Conservation (phyloP, 1,140 invertebrate species). For the Brevipalpus yothersi region DNA sequence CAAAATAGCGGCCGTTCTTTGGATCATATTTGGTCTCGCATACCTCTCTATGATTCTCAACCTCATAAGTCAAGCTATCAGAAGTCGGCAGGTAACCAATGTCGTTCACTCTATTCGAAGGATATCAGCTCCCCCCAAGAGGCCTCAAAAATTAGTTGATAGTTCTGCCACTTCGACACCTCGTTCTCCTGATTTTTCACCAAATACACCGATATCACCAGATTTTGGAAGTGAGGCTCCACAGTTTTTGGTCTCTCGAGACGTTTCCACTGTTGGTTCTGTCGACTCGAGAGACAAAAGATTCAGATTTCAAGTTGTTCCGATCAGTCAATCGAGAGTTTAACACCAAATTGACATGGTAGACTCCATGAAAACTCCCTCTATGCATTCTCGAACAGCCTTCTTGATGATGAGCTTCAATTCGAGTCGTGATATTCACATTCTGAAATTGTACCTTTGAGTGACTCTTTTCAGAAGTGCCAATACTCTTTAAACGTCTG, state of each 20-base stretch:
- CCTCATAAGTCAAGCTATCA: conserved; percentile 38
- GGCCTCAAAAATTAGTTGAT: neutral
- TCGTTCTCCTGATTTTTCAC: neutral
- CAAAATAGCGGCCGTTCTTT: conserved; percentile 40
- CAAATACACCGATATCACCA: neutral
- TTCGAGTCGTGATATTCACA: too few species aligned
- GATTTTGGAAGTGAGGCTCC: neutral
- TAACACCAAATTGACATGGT: too few species aligned
- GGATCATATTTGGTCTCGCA: conserved; percentile 70
- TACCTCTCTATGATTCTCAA: conserved; percentile 74
- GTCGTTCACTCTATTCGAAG: conserved; percentile 6
- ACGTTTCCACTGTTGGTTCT: neutral
- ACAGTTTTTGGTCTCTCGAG: neutral
- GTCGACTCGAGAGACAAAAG: too few species aligned
- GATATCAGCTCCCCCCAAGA: neutral
- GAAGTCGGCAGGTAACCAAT: conserved; percentile 5
- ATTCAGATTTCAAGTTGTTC: too few species aligned
- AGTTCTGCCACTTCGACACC: neutral
- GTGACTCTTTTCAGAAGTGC: too few species aligned
- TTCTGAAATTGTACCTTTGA: too few species aligned
- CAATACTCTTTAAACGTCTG: too few species aligned
- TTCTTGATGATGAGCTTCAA: too few species aligned
- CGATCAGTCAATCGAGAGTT: too few species aligned
- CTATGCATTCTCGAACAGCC: too few species aligned
- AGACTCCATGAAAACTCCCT: too few species aligned